phyloP scores from a whole-genome alignment of 2,797 vertebrate species.

The Geotrypetes seraphini region DNA sequence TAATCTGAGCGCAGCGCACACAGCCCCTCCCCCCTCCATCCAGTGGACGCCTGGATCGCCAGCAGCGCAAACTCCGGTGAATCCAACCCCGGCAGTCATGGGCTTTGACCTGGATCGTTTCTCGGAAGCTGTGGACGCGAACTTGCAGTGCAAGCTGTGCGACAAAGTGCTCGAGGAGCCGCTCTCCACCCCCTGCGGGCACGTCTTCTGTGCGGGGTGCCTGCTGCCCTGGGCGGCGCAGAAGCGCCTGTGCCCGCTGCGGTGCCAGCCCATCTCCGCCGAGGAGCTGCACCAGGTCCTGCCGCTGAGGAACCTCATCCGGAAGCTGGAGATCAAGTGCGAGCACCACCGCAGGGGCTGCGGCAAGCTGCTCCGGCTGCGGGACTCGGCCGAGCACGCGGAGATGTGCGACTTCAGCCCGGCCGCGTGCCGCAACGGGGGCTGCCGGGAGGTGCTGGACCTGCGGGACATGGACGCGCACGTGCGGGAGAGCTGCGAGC shows the following conservation, averaged over 20 bases:
- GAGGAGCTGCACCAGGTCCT: conserved; percentile 17
- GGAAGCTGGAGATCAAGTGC: conserved; percentile 19
- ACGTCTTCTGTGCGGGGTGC: conserved; percentile 31
- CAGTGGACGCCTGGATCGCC: not conserved
- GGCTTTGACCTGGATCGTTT: conserved; percentile 24
- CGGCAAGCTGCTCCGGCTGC: conserved; percentile 8
- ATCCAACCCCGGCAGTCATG: not conserved
- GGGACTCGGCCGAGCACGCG: conserved; percentile 15
- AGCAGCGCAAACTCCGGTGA: not conserved
- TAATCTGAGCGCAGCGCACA: conserved; percentile 10
- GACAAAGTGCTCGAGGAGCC: conserved; percentile 24
- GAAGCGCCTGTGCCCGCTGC: conserved; percentile 19
- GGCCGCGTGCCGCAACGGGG: conserved; percentile 1
- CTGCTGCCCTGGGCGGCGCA: conserved; percentile 26
- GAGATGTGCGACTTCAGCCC: conserved; percentile 32
- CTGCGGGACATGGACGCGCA: conserved; percentile 20
- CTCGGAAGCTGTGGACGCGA: conserved; percentile 16
- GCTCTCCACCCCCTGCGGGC: conserved; percentile 25
- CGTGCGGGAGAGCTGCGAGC: not conserved
- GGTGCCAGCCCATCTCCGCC: conserved; percentile 19
- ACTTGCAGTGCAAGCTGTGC: conserved; percentile 22
- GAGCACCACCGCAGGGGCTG: conserved; percentile 18
- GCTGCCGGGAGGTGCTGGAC: not conserved
- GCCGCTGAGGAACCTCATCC: conserved; percentile 17
- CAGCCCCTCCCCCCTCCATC: not conserved